Evolutionary conservation across 2,113 vertebrate species (phyloP), one percentile per base, ranked within the genome.

Genomic region (Pantherophis guttatus): DNA sequence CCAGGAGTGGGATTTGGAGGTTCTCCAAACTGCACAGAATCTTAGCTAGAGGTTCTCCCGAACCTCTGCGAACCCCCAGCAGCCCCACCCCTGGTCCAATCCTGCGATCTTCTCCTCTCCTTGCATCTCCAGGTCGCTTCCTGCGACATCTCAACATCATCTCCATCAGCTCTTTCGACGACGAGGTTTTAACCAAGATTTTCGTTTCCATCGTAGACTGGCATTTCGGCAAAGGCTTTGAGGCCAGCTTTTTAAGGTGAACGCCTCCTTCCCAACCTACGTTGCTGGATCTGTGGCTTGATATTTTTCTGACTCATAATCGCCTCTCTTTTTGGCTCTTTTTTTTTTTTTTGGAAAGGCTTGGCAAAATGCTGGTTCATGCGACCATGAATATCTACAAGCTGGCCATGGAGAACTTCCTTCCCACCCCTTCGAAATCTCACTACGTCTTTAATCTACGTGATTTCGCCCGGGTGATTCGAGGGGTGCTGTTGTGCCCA

Each of bases 371-470:
- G 92, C 95, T 99, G 98, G 98, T 99, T 39, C 98, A 99, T 59
- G 98, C 99, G 0, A 99, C 98, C 1, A 98, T 98, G 95, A 95
- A 93, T 4, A 98, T 99, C 92, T 99, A 99, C 93, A 99, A 98
- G 96, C 96, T 98, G 90, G 96, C 98, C 0, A 98, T 99, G 58
- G 96, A 97, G 70, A 98, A 97, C 91, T 99, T 99, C 96, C 97
- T 99, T 55, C 99, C 99, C 87, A 99, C 98, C 26, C 99, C 99
- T 90, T 98, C 98, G 1, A 99, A 99, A 97, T 99, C 99, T 54
- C 99, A 99, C 95, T 99, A 99, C 50, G 97, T 99, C 95, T 99
- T 99, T 95, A 99, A 99, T 95, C 97, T 99, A 17, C 95, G 99
- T 26, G 99, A 99, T 96, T 99, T 99, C 96, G 97, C 98, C 87